Evolutionary conservation across 2,797 vertebrate genomes (phyloP), one percentile per base, ranked within the genome.

Genomic region (Macropus fuliginosus): DNA sequence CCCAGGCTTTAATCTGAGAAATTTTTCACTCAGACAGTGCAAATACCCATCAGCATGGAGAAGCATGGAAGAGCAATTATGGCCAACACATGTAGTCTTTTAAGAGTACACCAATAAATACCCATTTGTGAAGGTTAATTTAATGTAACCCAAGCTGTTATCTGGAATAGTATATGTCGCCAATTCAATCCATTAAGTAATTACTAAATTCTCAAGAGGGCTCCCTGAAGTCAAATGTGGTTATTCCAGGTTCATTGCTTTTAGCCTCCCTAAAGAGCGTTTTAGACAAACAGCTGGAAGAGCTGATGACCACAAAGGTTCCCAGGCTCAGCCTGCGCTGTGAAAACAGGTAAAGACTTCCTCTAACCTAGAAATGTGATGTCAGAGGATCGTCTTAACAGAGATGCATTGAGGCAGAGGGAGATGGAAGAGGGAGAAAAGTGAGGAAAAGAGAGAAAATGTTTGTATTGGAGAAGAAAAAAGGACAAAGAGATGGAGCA

Each of bases 61-160:
- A 98, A 96, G 96, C 95, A 91, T 31, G 94, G 93, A 98, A 98
- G 97, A 95, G 46, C 97, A 98, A 99, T 99, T 99, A 98, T 97
- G 98, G 97, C 93, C 91, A 98, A 98, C 95, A 95, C 93, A 94
- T 92, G 97, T 97, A 98, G 97, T 98, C 96, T 97, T 98, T 98
- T 96, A 97, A 98, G 98, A 98, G 98, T 98, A 98, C 98, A 98
- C 98, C 98, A 98, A 98, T 99, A 99, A 99, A 98, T 98, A 98
- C 97, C 98, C 98, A 98, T 98, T 98, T 98, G 98, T 90, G 89
- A 98, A 98, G 98, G 98, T 98, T 99, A 99, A 99, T 99, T 99
- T 99, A 99, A 98, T 98, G 98, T 99, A 99, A 98, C 98, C 99
- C 98, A 98, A 97, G 98, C 98, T 98, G 98, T 98, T 98, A 98